Percentiles rank a stretch among this genome's conserved stretches.
phyloP scores from a whole-genome alignment of 2,888 invertebrate genomes.

The Itoplectis maculator region DNA sequence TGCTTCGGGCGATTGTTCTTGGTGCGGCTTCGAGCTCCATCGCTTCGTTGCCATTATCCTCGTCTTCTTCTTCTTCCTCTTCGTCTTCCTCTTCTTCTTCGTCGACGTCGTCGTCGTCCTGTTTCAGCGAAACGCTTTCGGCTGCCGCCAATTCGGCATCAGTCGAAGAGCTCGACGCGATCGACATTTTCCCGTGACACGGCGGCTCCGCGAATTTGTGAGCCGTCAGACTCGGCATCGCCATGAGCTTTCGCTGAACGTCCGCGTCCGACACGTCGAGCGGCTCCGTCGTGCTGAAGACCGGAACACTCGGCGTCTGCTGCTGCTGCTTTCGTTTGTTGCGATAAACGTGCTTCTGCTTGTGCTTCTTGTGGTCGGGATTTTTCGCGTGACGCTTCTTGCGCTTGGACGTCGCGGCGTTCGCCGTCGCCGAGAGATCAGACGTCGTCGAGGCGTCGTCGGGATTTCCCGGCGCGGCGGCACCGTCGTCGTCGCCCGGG shows the following conservation, averaged over 20 bases:
- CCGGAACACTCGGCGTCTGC: constrained; percentile 52
- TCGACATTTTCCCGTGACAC: constrained; percentile 54
- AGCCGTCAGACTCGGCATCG: constrained; percentile 76
- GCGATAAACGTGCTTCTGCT: constrained; percentile 79
- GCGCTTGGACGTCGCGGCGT: constrained; percentile 74
- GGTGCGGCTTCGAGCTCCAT: background rate
- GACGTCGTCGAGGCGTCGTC: constrained; percentile 76
- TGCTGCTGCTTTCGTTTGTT: constrained; percentile 73
- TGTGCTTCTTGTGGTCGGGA: constrained; percentile 76
- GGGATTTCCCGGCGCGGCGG: constrained; percentile 66
- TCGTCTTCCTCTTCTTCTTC: constrained; percentile 38
- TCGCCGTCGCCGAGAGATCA: constrained; percentile 67
- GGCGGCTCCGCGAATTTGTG: constrained; percentile 51
- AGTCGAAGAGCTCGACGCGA: constrained; percentile 26
- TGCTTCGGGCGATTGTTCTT: background rate
- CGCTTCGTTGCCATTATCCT: constrained; percentile 24
- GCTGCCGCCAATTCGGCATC: background rate
- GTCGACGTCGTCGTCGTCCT: constrained; percentile 50
- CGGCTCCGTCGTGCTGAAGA: constrained; percentile 71
- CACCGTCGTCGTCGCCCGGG: constrained; percentile 78
- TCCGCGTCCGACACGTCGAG: constrained; percentile 79
- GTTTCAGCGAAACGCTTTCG: constrained; percentile 9
- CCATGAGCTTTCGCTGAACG: constrained; percentile 79
- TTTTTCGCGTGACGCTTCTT: constrained; percentile 79
- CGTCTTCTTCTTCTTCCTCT: constrained; percentile 25